Evolutionary conservation across 2,888 invertebrate genomes (phyloP).

Genomic region (Gerris lacustris): DNA sequence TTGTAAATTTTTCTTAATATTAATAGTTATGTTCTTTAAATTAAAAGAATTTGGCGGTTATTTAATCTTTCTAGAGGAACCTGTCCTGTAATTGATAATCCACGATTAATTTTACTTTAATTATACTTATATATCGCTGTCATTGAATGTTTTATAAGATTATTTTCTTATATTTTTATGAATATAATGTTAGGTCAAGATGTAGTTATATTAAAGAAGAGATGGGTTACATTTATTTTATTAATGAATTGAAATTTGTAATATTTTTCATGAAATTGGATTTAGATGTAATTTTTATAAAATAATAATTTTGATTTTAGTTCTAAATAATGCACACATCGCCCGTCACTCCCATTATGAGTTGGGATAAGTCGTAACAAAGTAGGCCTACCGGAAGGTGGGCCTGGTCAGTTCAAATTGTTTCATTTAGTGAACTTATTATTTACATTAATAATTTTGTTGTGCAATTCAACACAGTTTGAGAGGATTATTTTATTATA

Average conservation of each 20-base stretch:
- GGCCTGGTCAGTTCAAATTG: too few relatives aligned
- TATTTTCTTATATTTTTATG: slow-evolving; percentile 8
- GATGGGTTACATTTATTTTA: slow-evolving; percentile 13
- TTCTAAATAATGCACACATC: slow-evolving; percentile 17
- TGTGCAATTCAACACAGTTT: slow-evolving; percentile 12
- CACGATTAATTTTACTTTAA: slow-evolving; percentile 13
- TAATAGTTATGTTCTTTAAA: slow-evolving; percentile 11
- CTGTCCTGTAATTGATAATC: slow-evolving; percentile 13
- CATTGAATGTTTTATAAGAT: slow-evolving; percentile 10
- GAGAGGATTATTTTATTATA: slow-evolving; percentile 6
- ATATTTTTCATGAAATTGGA: slow-evolving; percentile 11
- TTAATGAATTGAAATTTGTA: neutral
- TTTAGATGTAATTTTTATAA: slow-evolving; percentile 13
- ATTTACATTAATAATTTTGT: slow-evolving; percentile 15
- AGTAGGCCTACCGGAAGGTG: slow-evolving; percentile 15
- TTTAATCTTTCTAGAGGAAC: slow-evolving; percentile 14
- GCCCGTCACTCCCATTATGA: slow-evolving; percentile 15
- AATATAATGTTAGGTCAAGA: slow-evolving; percentile 10
- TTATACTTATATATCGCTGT: slow-evolving; percentile 12
- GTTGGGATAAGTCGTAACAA: slow-evolving; percentile 17
- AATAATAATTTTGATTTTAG: slow-evolving; percentile 11
- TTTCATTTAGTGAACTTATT: slow-evolving; percentile 10
- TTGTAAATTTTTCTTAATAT: slow-evolving; percentile 12
- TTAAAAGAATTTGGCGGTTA: slow-evolving; percentile 11
- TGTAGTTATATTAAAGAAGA: slow-evolving; percentile 14